These are phyloP conservation scores for Tricholauxania praeusta DNA, from an alignment of 2,888 invertebrate species.

Conservation along the genomic window DNA sequence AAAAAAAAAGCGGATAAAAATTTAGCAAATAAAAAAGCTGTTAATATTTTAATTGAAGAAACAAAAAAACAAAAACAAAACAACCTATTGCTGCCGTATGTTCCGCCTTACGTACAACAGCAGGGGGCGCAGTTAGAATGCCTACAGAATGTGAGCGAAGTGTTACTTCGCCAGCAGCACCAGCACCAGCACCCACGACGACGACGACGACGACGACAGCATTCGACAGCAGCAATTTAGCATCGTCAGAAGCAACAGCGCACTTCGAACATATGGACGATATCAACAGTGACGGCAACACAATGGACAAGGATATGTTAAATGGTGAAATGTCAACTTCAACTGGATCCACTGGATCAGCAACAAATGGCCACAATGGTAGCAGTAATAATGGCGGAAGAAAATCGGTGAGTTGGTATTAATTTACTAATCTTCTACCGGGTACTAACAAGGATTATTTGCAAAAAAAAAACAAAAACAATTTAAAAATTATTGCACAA, in stretches of 20 bases:
- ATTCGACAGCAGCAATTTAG: slow-evolving; percentile 8
- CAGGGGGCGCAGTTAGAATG: slow-evolving; percentile 45
- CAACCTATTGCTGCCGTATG: background rate
- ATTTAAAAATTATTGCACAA: background rate
- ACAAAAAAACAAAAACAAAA: background rate
- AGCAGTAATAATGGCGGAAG: slow-evolving; percentile 50
- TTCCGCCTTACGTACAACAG: background rate
- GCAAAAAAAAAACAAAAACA: too few species aligned
- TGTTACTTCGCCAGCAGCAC: slow-evolving; percentile 41
- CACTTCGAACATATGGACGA: slow-evolving; percentile 32
- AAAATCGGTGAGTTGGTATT: slow-evolving; percentile 56
- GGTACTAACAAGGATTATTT: too few species aligned
- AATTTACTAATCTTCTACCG: too few species aligned
- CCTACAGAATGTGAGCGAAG: slow-evolving; percentile 52
- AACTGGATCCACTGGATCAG: slow-evolving; percentile 53
- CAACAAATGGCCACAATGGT: slow-evolving; percentile 53
- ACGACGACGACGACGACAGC: slow-evolving; percentile 18
- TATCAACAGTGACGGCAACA: slow-evolving; percentile 30
- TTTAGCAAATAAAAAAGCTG: background rate
- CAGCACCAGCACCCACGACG: slow-evolving; percentile 37
- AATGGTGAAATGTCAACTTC: slow-evolving; percentile 58
- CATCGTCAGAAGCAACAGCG: slow-evolving; percentile 33
- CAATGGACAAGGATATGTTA: slow-evolving; percentile 40
- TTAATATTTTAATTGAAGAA: too few species aligned
- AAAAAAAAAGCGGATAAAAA: slow-evolving; percentile 4